Base-by-base conservation (phyloP, 2,797 vertebrate species). In the Martes flavigula region DNA sequence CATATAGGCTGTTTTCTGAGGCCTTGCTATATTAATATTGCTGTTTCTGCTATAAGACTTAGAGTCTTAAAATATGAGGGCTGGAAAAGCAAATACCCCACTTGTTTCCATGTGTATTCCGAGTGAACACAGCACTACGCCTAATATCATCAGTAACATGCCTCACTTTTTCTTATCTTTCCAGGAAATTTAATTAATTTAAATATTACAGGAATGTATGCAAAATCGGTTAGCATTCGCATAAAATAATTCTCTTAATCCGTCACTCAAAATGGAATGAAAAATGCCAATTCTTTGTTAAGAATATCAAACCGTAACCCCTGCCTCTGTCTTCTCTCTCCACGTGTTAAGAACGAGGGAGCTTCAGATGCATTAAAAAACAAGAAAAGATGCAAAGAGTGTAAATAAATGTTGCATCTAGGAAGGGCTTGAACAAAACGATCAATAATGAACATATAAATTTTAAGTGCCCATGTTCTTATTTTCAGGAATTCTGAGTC, bases 401-500 rank as follows among this genome's bases (percentile, higher is more conserved):
- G 21, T 56, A 62, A 62, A 43, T 25, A 83, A 81, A 20, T 56
- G 25, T 43, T 75, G 62, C 3, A 7, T 75, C 56, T 60, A 87
- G 73, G 82, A 64, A 78, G 10, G 25, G 20, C 73, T 90, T 91
- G 11, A 60, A 79, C 35, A 72, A 96, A 96, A 38, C 4, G 5
- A 91, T 94, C 64, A 21, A 46, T 95, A 87, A 87, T 14, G 30
- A 17, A 54, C 75, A 75, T 46, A 54, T 25, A 35, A 32, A 48
- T 56, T 86, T 64, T 40, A 25, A 51, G 73, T 81, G 30, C 86
- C 51, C 5, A 23, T 23, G 64, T 66, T 92, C 77, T 96, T 43
- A 86, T 95, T 96, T 97, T 96, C 83, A 96, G 89, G 88, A 97
- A 90, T 94, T 90, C 46, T 35, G 79, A 96, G 62, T 96, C 68